Evolutionary conservation across 2,113 vertebrate genomes (phyloP), one percentile per base, ranked within the genome.

Genomic region (Melospiza georgiana): DNA sequence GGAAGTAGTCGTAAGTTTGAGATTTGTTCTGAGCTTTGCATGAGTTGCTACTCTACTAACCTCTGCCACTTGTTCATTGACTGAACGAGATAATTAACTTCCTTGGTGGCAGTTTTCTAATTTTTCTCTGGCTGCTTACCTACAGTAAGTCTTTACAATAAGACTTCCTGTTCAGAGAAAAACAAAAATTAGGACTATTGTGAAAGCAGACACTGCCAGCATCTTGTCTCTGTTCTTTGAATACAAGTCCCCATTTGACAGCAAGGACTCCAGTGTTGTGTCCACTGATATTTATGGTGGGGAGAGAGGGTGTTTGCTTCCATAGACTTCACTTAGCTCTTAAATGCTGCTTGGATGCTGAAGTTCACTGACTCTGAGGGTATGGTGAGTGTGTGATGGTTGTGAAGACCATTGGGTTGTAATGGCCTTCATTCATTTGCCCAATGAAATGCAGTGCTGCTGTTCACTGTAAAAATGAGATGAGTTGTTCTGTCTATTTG

Each of bases 1-100:
- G 99, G 99, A 94, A 99, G 98, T 88, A 98, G 98, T 93, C 98
- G 99, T 99, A 98, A 99, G 99, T 98, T 79, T 67, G 39, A 78
- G 18, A 69, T 58, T 28, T 89, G 5, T 66, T 87, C 19, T 69
- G 75, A 51, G 41, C 28, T 82, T 93, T 79, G 18, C 2, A 0
- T 18, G 28, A 33, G 15, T 55, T 91, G 33, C 13, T 35, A 1
- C 16, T 46, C 11, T 28, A 1, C 7, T 49, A 37, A 71, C 9
- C 62, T 57, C 21, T 78, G 58, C 6, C 23, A 33, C 6, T 75
- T 0, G 0, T 35, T 35, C 12, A 12, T 7, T 84, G 51, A 31
- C 23, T 66, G 31, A 81, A 58, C 18, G 58, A 69, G 35, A 57
- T 55, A 31, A 30, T 30, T 54, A 25, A 55, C 6, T 78, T 71